Percentiles rank a stretch among this genome's conserved stretches.
phyloP scores from a whole-genome alignment of 2,113 vertebrate species.

The Otocyon megalotis region DNA sequence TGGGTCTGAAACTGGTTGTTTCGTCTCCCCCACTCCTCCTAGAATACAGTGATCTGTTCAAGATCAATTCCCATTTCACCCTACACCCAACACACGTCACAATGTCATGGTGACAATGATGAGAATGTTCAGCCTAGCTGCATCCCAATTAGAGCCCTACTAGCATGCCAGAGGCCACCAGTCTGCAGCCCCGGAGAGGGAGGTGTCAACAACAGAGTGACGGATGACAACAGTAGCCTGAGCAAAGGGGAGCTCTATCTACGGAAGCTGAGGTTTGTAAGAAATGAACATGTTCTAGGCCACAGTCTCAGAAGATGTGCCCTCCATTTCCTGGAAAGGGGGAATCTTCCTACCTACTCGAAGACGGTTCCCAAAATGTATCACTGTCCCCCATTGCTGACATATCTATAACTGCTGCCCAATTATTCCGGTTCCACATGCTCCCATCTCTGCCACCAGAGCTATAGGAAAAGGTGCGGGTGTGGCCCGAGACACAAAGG shows the following conservation, averaged over 20 bases:
- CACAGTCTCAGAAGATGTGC: neutral
- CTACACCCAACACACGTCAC: neutral
- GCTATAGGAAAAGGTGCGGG: neutral
- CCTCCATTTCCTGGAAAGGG: neutral
- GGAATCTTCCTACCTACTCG: neutral
- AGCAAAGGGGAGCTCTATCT: neutral
- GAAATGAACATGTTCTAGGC: neutral
- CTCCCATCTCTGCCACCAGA: neutral
- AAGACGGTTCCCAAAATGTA: too few species aligned
- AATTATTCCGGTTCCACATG: neutral
- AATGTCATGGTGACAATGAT: accelerated
- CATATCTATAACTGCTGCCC: neutral
- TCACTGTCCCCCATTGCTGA: too few species aligned
- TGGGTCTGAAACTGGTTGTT: neutral
- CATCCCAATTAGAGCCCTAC: neutral
- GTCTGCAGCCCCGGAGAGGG: neutral
- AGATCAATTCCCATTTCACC: neutral
- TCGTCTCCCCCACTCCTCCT: neutral
- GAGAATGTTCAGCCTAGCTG: neutral
- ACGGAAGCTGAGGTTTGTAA: neutral
- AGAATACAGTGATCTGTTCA: neutral
- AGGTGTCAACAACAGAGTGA: neutral
- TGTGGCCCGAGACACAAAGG: neutral
- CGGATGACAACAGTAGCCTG: too few species aligned
- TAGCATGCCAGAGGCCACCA: neutral